A percentile compares a stretch with the other conserved stretches of the same genome.
These are phyloP conservation scores for Willowsia nigromaculata DNA, from an alignment of 2,888 invertebrate species.

Conservation along the genomic window DNA sequence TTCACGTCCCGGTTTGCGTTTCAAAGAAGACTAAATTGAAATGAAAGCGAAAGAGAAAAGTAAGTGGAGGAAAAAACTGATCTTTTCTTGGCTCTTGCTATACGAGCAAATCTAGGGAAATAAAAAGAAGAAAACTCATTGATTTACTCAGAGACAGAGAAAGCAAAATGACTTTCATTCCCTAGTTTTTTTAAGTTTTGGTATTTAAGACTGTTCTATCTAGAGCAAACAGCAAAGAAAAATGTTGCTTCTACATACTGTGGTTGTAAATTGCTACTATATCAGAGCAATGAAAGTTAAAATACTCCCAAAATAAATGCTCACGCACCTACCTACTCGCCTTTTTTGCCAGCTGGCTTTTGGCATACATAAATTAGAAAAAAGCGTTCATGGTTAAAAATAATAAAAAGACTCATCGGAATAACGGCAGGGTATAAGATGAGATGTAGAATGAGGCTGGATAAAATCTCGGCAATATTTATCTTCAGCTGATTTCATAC, in stretches of 20 bases:
- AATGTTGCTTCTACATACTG: background rate
- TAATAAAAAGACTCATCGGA: background rate
- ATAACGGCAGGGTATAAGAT: slow-evolving; percentile 4
- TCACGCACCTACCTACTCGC: background rate
- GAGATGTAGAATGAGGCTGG: background rate
- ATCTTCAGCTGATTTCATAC: slow-evolving; percentile 1
- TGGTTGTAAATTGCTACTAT: background rate
- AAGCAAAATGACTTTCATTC: background rate
- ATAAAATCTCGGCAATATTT: no score
- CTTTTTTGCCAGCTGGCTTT: slow-evolving; percentile 59
- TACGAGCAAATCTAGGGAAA: slow-evolving; percentile 30
- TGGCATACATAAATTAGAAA: slow-evolving; percentile 63
- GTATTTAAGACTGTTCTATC: no score
- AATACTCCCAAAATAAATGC: background rate
- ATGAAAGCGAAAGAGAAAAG: slow-evolving; percentile 33
- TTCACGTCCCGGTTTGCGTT: background rate
- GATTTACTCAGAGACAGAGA: slow-evolving; percentile 12
- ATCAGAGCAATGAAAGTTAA: no score
- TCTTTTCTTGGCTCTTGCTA: slow-evolving; percentile 48
- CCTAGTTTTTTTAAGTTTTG: no score
- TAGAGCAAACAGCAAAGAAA: no score
- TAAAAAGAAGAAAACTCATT: slow-evolving; percentile 22
- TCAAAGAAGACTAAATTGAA: slow-evolving; percentile 35
- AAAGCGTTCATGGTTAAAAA: slow-evolving; percentile 25
- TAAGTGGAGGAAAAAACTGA: slow-evolving; percentile 34